A percentile compares a stretch with the other conserved stretches of the same genome.
These are phyloP conservation scores for Microctenopoma stevenorrisi DNA, from an alignment of 2,797 vertebrate genomes.

Conservation along the genomic window DNA sequence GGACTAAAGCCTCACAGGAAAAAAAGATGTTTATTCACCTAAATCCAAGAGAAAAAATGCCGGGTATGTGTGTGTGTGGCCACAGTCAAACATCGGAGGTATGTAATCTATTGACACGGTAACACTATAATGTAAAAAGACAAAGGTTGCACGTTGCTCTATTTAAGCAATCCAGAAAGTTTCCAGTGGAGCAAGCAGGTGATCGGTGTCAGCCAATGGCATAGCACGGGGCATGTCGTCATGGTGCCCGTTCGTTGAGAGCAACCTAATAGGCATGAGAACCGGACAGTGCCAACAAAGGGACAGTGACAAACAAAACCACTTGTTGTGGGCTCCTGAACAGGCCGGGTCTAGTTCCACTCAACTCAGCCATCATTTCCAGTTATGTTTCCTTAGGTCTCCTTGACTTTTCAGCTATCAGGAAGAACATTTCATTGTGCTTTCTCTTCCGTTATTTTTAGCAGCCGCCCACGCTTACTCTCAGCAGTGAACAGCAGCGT, in stretches of 20 bases:
- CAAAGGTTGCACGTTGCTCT: neutral
- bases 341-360: constrained; percentile 55
- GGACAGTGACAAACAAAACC: constrained; percentile 68
- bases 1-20: neutral
- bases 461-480: constrained; percentile 11
- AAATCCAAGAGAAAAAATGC: neutral
- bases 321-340: constrained; percentile 48
- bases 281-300: constrained; percentile 63
- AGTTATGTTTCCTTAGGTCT: constrained; percentile 8
- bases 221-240: constrained; percentile 28
- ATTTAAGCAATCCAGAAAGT: neutral
- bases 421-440: constrained; percentile 38
- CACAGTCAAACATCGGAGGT: neutral
- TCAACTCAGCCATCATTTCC: constrained; percentile 23
- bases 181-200: constrained; percentile 9
- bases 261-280: constrained; percentile 72
- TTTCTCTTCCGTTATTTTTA: constrained; percentile 46
- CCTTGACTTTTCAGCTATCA: constrained; percentile 33
- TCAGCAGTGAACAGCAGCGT: neutral
- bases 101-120: neutral
- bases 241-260: constrained; percentile 37
- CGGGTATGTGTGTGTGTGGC: neutral
- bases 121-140: neutral
- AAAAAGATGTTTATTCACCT: neutral
- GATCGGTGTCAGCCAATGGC: constrained; percentile 30